A percentile compares a stretch with the other conserved stretches of the same genome.
phyloP scores from a whole-genome alignment of 2,797 vertebrate genomes.

The Enteromius unitaeniatus region DNA sequence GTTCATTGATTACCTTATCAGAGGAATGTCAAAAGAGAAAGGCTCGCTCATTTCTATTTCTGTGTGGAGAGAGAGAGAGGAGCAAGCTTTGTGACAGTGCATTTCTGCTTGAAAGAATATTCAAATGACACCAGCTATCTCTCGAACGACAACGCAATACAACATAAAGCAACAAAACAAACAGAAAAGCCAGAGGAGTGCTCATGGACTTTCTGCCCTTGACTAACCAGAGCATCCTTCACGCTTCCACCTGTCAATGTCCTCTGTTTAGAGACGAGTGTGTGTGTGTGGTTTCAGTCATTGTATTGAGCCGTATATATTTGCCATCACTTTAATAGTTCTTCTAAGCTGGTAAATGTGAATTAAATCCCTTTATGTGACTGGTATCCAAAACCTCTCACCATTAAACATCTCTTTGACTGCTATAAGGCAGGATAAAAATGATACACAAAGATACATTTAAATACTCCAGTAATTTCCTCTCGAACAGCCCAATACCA shows the following conservation, averaged over 20 bases:
- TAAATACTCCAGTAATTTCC: constrained; percentile 10
- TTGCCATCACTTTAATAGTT: neutral
- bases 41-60: constrained; percentile 42
- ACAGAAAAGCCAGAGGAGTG: constrained; percentile 4
- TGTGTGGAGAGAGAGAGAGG: constrained; percentile 5
- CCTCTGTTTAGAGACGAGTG: neutral
- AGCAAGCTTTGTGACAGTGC: neutral
- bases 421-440: constrained; percentile 13
- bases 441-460: neutral
- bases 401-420: constrained; percentile 16
- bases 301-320: constrained; percentile 1
- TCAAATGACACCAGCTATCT: constrained; percentile 51
- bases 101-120: constrained; percentile 36
- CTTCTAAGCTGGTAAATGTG: constrained; percentile 19
- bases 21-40: constrained; percentile 53
- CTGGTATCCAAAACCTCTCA: constrained; percentile 26
- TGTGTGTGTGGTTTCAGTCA: neutral
- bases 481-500: constrained; percentile 19
- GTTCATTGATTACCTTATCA: constrained; percentile 65
- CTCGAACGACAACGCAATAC: constrained; percentile 6
- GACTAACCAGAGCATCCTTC: constrained; percentile 27
- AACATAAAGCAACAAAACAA: constrained; percentile 42
- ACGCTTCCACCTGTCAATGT: constrained; percentile 14
- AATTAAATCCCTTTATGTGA: constrained; percentile 28
- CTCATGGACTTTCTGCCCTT: constrained; percentile 34